Percentiles rank a stretch among this genome's conserved stretches.
phyloP scores from a whole-genome alignment of 2,797 vertebrate genomes.

The Coracias cyanogaster region DNA sequence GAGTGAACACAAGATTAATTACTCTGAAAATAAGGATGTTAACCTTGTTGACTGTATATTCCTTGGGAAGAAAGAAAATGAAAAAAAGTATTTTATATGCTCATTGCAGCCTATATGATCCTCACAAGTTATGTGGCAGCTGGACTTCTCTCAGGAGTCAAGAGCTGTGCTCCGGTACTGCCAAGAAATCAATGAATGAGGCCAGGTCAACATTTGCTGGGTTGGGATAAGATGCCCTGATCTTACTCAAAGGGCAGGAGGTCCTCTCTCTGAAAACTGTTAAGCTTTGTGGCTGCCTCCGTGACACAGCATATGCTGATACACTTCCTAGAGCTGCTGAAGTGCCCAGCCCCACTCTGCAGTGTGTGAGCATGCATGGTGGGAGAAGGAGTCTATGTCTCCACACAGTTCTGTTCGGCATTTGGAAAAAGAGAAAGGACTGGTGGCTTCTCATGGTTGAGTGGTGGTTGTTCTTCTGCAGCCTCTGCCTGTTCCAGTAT shows the following conservation, averaged over 20 bases:
- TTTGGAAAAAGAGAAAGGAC: background rate
- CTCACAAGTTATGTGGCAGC: background rate
- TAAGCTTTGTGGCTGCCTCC: background rate
- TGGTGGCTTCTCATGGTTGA: background rate
- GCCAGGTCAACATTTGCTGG: background rate
- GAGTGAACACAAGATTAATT: background rate
- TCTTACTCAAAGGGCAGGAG: background rate
- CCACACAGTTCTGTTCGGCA: accelerated
- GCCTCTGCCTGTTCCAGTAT: background rate
- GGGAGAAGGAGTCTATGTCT: background rate
- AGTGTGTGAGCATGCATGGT: accelerated
- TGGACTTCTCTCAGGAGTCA: background rate
- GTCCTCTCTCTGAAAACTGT: background rate
- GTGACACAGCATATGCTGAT: background rate
- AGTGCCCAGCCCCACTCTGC: too few relatives aligned
- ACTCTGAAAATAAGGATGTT: background rate
- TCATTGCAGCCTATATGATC: background rate
- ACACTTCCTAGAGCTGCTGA: background rate
- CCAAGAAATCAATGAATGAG: background rate
- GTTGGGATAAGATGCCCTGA: background rate
- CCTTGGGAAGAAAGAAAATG: background rate
- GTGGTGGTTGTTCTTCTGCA: background rate
- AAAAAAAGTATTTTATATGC: background rate
- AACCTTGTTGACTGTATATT: background rate
- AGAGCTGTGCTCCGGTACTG: background rate